These are phyloP conservation scores for Tichodroma muraria DNA, from an alignment of 2,113 vertebrate species.

Conservation along the genomic window DNA sequence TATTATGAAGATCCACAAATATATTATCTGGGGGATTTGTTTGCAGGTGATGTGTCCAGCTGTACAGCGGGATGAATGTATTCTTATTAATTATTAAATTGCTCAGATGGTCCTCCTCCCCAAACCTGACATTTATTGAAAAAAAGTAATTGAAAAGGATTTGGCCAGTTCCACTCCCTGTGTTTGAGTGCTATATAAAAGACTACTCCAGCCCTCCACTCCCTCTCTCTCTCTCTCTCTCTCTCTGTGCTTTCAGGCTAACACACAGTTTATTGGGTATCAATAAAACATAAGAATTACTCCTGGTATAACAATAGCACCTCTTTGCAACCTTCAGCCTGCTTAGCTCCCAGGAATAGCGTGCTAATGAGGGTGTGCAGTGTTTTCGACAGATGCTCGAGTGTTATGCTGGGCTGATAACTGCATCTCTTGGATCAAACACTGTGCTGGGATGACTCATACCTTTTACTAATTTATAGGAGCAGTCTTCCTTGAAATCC, in stretches of 20 bases:
- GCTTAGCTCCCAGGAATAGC: constrained; percentile 34
- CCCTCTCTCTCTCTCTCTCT: neutral
- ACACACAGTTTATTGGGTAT: constrained; percentile 32
- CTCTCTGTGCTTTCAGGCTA: neutral
- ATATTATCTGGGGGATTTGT: constrained; percentile 2
- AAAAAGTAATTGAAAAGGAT: constrained; percentile 42
- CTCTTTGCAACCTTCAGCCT: constrained; percentile 37
- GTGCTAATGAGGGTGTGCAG: constrained; percentile 47
- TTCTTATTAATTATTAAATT: constrained; percentile 52
- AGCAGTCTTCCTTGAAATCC: constrained; percentile 70
- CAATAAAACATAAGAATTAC: constrained; percentile 56
- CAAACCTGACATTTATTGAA: constrained; percentile 11
- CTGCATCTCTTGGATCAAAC: constrained; percentile 64
- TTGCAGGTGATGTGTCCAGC: constrained; percentile 20
- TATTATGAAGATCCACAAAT: neutral
- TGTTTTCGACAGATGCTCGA: constrained; percentile 58
- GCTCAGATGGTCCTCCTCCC: constrained; percentile 27
- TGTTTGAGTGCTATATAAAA: neutral
- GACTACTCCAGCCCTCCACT: neutral
- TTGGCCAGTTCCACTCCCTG: neutral
- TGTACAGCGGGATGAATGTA: neutral
- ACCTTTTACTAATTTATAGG: constrained; percentile 76
- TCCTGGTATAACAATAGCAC: constrained; percentile 52
- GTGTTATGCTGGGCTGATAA: constrained; percentile 60
- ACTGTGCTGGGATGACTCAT: constrained; percentile 65